A percentile compares a stretch with the other conserved stretches of the same genome.
These are phyloP conservation scores for Umimayanthus chanpuru DNA, from an alignment of 92 coral and sea anemone species.

Conservation along the genomic window DNA sequence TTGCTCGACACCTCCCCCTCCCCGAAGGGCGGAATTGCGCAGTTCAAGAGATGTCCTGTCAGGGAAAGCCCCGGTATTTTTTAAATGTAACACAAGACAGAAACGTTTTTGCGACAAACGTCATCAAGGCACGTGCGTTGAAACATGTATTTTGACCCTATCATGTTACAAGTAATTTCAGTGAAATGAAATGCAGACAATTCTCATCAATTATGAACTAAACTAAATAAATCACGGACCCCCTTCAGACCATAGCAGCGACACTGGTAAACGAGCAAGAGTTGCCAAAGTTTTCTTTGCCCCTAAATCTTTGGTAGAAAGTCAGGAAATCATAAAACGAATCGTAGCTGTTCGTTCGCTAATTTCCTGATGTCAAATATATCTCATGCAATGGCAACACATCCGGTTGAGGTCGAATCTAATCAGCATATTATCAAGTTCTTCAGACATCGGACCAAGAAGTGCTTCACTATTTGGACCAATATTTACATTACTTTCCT, in stretches of 20 bases:
- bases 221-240: neutral
- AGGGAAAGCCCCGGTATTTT: conserved; percentile 34
- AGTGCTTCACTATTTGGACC: neutral
- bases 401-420: neutral
- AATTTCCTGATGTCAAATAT: conserved; percentile 21
- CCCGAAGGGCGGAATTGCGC: conserved; percentile 23
- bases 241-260: neutral
- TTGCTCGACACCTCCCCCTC: neutral
- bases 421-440: neutral
- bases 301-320: too few relatives aligned
- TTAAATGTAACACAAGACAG: neutral
- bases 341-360: neutral
- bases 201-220: conserved; percentile 46
- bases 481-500: too few relatives aligned
- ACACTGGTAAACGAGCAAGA: neutral
- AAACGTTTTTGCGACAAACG: neutral
- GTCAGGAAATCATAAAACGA: neutral
- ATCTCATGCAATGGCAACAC: neutral
- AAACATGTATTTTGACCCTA: neutral
- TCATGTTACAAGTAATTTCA: conserved; percentile 7
- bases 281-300: neutral
- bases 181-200: conserved; percentile 1
- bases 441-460: neutral
- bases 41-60: neutral
- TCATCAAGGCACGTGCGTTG: conserved; percentile 41